These are phyloP conservation scores for Contarinia nasturtii DNA, from an alignment of 1,140 invertebrate genomes.

Conservation along the genomic window DNA sequence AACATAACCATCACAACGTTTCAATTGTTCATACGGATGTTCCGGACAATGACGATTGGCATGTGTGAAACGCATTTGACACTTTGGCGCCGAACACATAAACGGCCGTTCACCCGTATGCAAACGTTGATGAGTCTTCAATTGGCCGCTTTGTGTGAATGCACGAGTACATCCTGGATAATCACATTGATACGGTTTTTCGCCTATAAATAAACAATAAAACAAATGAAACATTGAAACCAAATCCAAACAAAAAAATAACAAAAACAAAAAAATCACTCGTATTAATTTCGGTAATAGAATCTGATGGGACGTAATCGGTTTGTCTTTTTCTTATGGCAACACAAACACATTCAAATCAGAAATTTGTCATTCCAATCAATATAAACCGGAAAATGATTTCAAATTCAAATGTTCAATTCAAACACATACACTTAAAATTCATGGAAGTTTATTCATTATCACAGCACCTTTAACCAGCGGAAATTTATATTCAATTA, in stretches of 20 bases:
- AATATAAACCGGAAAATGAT: not conserved
- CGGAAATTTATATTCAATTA: too few species aligned
- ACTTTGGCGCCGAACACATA: slow-evolving; percentile 44
- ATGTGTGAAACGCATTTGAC: slow-evolving; percentile 55
- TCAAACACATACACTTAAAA: not conserved
- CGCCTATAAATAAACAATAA: slow-evolving; percentile 28
- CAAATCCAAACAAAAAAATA: too few species aligned
- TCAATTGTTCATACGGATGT: slow-evolving; percentile 36
- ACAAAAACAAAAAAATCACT: too few species aligned
- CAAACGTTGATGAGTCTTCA: slow-evolving; percentile 64
- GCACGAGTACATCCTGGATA: slow-evolving; percentile 54
- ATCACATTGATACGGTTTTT: slow-evolving; percentile 60
- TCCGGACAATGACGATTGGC: slow-evolving; percentile 57
- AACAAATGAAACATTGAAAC: slow-evolving; percentile 1
- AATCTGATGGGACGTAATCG: too few species aligned
- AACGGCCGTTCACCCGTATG: slow-evolving; percentile 56
- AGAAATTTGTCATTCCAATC: too few species aligned
- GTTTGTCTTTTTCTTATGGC: too few species aligned
- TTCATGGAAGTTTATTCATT: slow-evolving; percentile 1
- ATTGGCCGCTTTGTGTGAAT: slow-evolving; percentile 67
- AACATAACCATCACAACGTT: slow-evolving; percentile 31
- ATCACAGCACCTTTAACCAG: too few species aligned
- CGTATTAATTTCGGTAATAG: too few species aligned
- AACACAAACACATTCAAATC: too few species aligned
- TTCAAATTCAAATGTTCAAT: not conserved